Evolutionary conservation across 2,888 invertebrate species (phyloP).

Genomic region (Drosophila maculinotata): DNA sequence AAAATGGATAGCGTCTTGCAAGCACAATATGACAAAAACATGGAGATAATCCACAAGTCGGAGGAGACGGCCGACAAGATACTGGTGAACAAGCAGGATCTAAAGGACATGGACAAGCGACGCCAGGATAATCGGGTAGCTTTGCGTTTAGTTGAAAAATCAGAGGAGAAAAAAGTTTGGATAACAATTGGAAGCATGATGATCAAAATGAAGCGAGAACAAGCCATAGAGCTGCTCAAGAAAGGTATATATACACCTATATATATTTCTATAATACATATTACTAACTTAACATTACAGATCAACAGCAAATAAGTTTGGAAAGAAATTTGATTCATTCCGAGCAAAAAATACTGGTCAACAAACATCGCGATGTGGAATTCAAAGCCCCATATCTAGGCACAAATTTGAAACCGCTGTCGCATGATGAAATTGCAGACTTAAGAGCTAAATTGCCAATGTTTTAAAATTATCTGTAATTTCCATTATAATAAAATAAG

Average conservation of each 20-base stretch:
- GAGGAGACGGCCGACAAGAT: conserved; percentile 84
- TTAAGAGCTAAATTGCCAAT: conserved; percentile 82
- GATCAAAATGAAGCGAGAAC: conserved; percentile 77
- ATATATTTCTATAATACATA: neutral
- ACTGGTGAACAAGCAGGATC: conserved; percentile 83
- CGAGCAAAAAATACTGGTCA: conserved; percentile 83
- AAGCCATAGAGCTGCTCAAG: conserved; percentile 81
- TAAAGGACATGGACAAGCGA: conserved; percentile 82
- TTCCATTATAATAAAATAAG: conserved; percentile 14
- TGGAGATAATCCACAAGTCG: conserved; percentile 81
- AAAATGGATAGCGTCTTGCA: conserved; percentile 45
- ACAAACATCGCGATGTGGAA: conserved; percentile 84
- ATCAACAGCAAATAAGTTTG: conserved; percentile 81
- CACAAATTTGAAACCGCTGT: conserved; percentile 82
- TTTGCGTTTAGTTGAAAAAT: conserved; percentile 80
- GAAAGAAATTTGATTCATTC: conserved; percentile 84
- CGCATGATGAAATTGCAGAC: conserved; percentile 80
- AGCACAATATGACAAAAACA: conserved; percentile 63
- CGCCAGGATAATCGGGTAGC: conserved; percentile 83
- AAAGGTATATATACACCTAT: conserved; percentile 69
- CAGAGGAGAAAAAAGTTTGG: conserved; percentile 82
- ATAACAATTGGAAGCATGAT: conserved; percentile 84
- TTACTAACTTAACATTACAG: conserved; percentile 55
- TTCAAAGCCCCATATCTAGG: conserved; percentile 81
- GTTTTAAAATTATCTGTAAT: conserved; percentile 44